These are phyloP conservation scores for Aurelia aurita complex sp. Pacific DNA, from an alignment of 30 jellyfish, hydroid and myxozoan species.

Conservation along the genomic window DNA sequence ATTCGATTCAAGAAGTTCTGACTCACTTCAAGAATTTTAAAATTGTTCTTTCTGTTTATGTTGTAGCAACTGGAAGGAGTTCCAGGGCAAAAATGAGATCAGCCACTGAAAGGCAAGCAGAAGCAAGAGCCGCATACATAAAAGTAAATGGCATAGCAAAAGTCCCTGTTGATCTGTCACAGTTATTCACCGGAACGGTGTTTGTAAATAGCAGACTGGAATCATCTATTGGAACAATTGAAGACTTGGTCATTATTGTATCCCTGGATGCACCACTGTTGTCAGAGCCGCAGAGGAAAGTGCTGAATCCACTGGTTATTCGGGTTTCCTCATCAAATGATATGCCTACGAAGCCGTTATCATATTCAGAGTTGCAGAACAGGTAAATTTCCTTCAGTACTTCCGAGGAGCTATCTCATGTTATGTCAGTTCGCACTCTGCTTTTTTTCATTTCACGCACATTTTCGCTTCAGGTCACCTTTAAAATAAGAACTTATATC, in stretches of 20 bases:
- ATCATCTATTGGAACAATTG: slow-evolving; percentile 52
- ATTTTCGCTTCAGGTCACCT: too few relatives aligned
- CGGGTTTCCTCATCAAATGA: slow-evolving; percentile 62
- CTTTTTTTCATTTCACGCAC: too few relatives aligned
- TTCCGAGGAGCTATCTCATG: too few relatives aligned
- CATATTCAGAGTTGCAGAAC: slow-evolving; percentile 41
- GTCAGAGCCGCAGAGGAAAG: slow-evolving; percentile 83
- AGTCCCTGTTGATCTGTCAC: slow-evolving; percentile 75
- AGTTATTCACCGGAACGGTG: slow-evolving; percentile 71
- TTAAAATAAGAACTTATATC: too few relatives aligned
- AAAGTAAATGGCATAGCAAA: slow-evolving; percentile 68
- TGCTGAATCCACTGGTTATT: slow-evolving; percentile 79
- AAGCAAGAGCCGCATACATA: slow-evolving; percentile 47
- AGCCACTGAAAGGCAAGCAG: slow-evolving; percentile 49
- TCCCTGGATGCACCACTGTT: slow-evolving; percentile 81
- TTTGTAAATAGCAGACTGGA: slow-evolving; percentile 53
- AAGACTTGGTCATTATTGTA: slow-evolving; percentile 69
- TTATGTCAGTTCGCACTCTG: too few relatives aligned
- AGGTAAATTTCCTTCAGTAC: slow-evolving; percentile 18
- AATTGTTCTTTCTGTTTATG: neutral
- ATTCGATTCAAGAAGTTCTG: neutral
- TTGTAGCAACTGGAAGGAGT: slow-evolving; percentile 43
- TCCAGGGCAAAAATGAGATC: slow-evolving; percentile 31
- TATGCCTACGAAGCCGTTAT: slow-evolving; percentile 78
- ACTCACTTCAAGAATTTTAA: neutral